These are phyloP conservation scores for Eutrigla gurnardus DNA, from an alignment of 2,797 vertebrate species.

Conservation along the genomic window DNA sequence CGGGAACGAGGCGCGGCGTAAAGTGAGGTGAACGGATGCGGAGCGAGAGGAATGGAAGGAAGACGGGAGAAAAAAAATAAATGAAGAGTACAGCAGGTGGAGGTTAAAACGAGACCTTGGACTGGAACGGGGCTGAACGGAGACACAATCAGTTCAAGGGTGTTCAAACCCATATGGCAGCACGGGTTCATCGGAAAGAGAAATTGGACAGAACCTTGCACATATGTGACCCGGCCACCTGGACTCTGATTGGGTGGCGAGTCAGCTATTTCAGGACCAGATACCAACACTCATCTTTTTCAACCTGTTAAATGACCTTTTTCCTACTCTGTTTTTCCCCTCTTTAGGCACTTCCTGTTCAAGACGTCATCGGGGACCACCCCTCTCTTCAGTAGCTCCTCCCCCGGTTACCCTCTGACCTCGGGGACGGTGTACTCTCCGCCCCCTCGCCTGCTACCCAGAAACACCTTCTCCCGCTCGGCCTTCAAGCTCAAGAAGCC, in stretches of 20 bases:
- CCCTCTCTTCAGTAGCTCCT: conserved; percentile 97
- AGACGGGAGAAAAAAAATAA: not conserved
- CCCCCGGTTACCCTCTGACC: conserved; percentile 96
- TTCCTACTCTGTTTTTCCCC: not conserved
- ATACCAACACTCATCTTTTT: not conserved
- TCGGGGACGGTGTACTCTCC: conserved; percentile 98
- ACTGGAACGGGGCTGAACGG: conserved; percentile 56
- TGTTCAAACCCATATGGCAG: conserved; percentile 58
- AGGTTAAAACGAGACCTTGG: conserved; percentile 61
- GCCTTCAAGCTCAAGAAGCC: conserved; percentile 99
- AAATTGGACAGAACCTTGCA: conserved; percentile 57
- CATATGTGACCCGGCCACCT: conserved; percentile 63
- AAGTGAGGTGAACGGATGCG: conserved; percentile 31
- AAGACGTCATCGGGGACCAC: conserved; percentile 99
- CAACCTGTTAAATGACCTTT: conserved; percentile 18
- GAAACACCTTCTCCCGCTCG: conserved; percentile 98
- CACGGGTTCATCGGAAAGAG: conserved; percentile 53
- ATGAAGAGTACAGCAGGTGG: conserved; percentile 50
- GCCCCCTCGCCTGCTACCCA: conserved; percentile 94
- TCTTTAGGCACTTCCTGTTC: conserved; percentile 95
- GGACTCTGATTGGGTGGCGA: conserved; percentile 42
- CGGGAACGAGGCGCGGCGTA: conserved; percentile 46
- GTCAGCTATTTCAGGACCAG: conserved; percentile 2
- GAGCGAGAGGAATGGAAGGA: conserved; percentile 1
- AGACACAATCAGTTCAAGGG: conserved; percentile 66